Percentiles rank a stretch among this genome's conserved stretches.
phyloP scores from a whole-genome alignment of 2,113 vertebrate species.

The Bufo gargarizans region DNA sequence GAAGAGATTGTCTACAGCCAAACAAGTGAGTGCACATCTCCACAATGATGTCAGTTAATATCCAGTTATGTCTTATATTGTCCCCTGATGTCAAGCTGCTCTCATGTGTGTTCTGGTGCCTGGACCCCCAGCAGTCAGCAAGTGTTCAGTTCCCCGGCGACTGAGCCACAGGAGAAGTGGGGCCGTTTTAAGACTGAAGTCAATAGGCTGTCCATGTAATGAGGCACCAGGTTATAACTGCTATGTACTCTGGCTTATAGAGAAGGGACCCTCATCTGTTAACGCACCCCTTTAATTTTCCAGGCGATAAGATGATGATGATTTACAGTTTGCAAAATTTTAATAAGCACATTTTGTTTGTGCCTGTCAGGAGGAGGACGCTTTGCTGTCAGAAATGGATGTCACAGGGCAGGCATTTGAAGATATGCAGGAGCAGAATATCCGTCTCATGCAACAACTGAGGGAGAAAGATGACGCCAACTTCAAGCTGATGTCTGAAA shows the following conservation, averaged over 20 bases:
- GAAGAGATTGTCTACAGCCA: constrained; percentile 94
- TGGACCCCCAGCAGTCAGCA: too few relatives aligned
- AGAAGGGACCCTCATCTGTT: too few relatives aligned
- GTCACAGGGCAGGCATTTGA: constrained; percentile 98
- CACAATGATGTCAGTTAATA: background rate
- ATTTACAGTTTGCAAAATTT: background rate
- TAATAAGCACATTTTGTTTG: background rate
- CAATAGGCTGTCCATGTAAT: background rate
- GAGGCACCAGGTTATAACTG: too few relatives aligned
- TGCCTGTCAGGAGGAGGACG: constrained; percentile 87
- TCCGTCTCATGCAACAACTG: constrained; percentile 96
- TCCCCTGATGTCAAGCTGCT: too few relatives aligned
- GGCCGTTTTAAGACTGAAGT: background rate
- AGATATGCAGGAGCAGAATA: constrained; percentile 99
- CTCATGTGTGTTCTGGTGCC: background rate
- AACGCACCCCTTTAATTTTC: too few relatives aligned
- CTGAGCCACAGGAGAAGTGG: background rate
- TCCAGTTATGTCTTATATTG: too few relatives aligned
- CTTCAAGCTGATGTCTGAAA: constrained; percentile 97
- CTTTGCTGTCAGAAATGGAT: constrained; percentile 95
- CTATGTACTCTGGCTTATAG: background rate
- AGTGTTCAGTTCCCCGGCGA: too few relatives aligned
- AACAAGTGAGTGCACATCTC: constrained; percentile 80
- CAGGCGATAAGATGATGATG: background rate
- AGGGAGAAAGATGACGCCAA: constrained; percentile 97